Conservation (phyloP, 2,797 vertebrate species). For the Molossus molossus region DNA sequence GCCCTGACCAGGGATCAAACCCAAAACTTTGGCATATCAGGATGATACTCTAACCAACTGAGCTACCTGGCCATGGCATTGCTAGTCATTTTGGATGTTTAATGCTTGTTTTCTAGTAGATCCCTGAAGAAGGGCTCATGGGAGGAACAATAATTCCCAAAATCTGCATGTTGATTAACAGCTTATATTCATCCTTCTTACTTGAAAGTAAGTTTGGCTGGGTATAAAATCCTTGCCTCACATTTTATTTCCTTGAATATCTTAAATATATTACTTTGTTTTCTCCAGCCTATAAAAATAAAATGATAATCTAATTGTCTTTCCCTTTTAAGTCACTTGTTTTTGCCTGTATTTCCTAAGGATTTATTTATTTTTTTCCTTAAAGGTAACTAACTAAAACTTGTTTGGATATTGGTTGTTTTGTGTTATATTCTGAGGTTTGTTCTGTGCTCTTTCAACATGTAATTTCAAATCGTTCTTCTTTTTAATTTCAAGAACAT, state of each 20-base stretch:
- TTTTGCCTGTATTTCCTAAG: conserved; percentile 20
- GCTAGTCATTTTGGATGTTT: background rate
- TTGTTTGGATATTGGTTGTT: background rate
- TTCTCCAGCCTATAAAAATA: conserved; percentile 20
- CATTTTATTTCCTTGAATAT: conserved; percentile 17
- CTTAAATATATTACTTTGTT: conserved; percentile 11
- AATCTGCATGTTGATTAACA: background rate
- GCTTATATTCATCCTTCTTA: background rate
- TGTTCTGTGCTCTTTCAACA: background rate
- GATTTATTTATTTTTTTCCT: background rate
- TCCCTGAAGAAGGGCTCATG: background rate
- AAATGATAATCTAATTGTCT: conserved; percentile 33
- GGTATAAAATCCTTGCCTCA: conserved; percentile 33
- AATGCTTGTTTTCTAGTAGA: background rate
- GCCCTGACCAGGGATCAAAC: too few species aligned
- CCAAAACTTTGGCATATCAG: background rate
- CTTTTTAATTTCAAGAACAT: background rate
- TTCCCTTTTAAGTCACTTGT: background rate
- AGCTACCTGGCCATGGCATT: background rate
- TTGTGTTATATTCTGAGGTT: background rate
- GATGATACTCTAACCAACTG: too few species aligned
- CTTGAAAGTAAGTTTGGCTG: conserved; percentile 44
- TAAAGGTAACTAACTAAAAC: conserved; percentile 28
- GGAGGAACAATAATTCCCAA: background rate
- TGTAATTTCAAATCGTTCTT: background rate